These are phyloP conservation scores for Zeus faber DNA, from an alignment of 2,113 vertebrate species.

Conservation along the genomic window DNA sequence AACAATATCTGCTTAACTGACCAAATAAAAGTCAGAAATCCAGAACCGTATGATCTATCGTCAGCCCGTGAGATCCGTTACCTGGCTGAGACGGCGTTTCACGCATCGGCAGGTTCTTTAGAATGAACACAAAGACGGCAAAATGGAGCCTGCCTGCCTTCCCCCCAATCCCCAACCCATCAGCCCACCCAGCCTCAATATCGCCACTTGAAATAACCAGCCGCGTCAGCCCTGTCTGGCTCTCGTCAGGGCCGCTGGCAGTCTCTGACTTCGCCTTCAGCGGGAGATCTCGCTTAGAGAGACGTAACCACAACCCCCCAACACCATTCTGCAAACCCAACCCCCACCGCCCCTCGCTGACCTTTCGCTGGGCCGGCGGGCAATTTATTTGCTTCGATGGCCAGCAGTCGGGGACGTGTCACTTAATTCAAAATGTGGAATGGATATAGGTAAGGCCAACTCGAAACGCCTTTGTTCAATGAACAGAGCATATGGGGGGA, in stretches of 20 bases:
- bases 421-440: conserved; percentile 80
- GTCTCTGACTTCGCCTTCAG: conserved; percentile 39
- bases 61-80: no score
- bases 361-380: conserved; percentile 76
- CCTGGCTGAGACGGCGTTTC: no score
- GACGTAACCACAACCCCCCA: conserved; percentile 69
- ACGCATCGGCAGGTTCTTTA: no score
- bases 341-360: conserved; percentile 59
- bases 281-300: conserved; percentile 42
- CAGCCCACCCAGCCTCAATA: no score
- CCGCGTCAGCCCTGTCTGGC: conserved; percentile 15
- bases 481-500: conserved; percentile 20
- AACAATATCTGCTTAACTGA: no score
- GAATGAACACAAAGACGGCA: no score
- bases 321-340: no score
- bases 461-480: conserved; percentile 54
- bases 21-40: no score
- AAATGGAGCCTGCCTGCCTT: no score
- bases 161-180: no score
- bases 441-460: conserved; percentile 72
- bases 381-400: conserved; percentile 84
- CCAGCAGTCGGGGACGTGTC: conserved; percentile 79
- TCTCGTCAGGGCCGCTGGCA: conserved; percentile 34
- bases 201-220: conserved; percentile 29
- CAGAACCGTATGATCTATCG: no score